Evolutionary conservation across 2,888 invertebrate genomes (phyloP).

Genomic region (Hesperia comma): DNA sequence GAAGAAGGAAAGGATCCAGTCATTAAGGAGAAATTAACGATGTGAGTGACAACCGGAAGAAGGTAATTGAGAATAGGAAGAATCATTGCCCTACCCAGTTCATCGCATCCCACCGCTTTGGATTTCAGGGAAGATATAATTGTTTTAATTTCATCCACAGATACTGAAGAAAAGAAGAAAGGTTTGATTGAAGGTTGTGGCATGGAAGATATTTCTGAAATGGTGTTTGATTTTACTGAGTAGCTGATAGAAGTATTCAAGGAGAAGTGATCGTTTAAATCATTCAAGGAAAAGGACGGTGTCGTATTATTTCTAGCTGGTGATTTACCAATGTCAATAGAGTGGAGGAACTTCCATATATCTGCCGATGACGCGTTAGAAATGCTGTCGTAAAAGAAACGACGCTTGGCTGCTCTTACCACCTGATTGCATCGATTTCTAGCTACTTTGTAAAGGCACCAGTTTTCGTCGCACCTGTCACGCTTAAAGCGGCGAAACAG

Average conservation of each 20-base stretch:
- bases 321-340: no score
- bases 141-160: no score
- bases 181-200: no score
- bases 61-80: not conserved
- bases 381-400: not conserved
- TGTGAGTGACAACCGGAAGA: not conserved
- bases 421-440: not conserved
- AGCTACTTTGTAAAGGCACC: not conserved
- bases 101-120: slow-evolving; percentile 13
- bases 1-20: not conserved
- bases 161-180: no score
- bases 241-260: no score
- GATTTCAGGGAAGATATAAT: slow-evolving; percentile 9
- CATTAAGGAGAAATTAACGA: slow-evolving; percentile 8
- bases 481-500: not conserved
- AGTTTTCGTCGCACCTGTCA: slow-evolving; percentile 8
- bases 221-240: no score
- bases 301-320: no score
- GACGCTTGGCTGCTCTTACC: not conserved
- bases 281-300: no score
- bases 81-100: slow-evolving; percentile 10
- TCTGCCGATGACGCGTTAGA: not conserved
- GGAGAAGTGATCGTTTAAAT: no score
- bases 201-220: no score
- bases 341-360: no score